Evolutionary conservation across 2,113 vertebrate species (phyloP).

Genomic region (Chunga burmeisteri): DNA sequence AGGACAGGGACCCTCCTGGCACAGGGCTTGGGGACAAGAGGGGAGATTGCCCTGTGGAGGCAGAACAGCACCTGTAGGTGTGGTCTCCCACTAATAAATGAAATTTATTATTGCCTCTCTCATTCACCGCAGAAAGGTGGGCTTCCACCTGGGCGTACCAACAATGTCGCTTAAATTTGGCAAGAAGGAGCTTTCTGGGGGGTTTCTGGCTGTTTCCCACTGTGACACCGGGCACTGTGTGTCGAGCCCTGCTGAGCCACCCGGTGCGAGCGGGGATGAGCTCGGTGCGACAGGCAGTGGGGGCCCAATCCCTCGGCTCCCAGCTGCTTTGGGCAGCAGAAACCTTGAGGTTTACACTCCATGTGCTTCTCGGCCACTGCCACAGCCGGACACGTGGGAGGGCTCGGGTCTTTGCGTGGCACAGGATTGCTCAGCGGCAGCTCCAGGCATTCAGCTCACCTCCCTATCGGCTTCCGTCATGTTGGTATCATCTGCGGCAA

Average conservation of each 20-base stretch:
- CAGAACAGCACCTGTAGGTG: neutral
- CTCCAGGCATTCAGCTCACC: neutral
- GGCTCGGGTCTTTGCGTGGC: neutral
- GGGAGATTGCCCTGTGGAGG: neutral
- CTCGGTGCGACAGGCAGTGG: fast-evolving
- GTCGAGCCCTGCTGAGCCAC: neutral
- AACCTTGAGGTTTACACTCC: neutral
- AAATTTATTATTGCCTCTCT: neutral
- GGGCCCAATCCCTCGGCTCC: neutral
- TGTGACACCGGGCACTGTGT: fast-evolving
- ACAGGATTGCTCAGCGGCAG: neutral
- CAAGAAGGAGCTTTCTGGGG: neutral
- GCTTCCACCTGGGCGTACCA: neutral
- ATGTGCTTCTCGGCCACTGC: fast-evolving
- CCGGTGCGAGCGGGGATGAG: neutral
- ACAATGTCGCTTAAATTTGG: fast-evolving
- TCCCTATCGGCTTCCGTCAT: neutral
- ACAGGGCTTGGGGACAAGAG: neutral
- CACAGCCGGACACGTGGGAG: fast-evolving
- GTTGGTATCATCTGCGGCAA: neutral
- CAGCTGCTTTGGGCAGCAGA: neutral
- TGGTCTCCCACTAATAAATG: neutral
- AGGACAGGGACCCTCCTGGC: neutral
- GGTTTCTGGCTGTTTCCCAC: neutral
- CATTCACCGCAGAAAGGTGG: neutral